Evolutionary conservation across 2,888 invertebrate species (phyloP).

Genomic region (Dorcus parallelipipedus): DNA sequence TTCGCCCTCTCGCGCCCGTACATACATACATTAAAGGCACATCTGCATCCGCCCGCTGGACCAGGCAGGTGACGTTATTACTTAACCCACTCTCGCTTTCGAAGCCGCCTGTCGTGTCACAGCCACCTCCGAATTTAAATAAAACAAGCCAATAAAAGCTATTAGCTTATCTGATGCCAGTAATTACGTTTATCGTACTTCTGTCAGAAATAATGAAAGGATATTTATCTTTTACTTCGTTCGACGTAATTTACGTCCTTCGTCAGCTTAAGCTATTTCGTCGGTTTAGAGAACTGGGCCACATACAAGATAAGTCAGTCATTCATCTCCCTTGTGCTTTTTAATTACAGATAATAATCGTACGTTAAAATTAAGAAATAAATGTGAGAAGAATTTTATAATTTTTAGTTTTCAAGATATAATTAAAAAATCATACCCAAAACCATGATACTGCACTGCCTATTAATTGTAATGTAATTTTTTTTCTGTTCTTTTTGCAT

Average conservation of each 20-base stretch:
- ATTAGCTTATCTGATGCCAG: conserved; percentile 16
- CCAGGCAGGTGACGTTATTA: conserved; percentile 2
- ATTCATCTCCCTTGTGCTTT: conserved; percentile 1
- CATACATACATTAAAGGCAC: not conserved
- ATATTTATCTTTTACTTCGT: conserved; percentile 9
- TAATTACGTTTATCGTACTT: conserved; percentile 16
- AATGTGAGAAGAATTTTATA: too few relatives aligned
- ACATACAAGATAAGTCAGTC: conserved; percentile 15
- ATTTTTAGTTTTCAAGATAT: too few relatives aligned
- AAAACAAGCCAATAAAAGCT: conserved; percentile 16
- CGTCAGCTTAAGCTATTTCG: conserved; percentile 11
- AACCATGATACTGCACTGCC: too few relatives aligned
- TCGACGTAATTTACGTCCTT: conserved; percentile 12
- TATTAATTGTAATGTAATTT: too few relatives aligned
- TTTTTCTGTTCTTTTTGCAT: too few relatives aligned
- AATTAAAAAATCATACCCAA: too few relatives aligned
- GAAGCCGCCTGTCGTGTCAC: conserved; percentile 10
- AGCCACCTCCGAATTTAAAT: conserved; percentile 9
- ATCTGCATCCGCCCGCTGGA: conserved; percentile 5
- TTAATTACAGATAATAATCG: too few relatives aligned
- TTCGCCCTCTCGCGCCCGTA: not conserved
- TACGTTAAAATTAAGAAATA: too few relatives aligned
- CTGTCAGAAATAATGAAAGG: conserved; percentile 14
- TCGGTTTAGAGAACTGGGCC: conserved; percentile 10
- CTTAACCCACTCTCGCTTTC: conserved; percentile 9